A percentile compares a stretch with the other conserved stretches of the same genome.
Evolutionary conservation across 2,888 invertebrate species (phyloP).

Genomic region (Lasioglossum villosulum): DNA sequence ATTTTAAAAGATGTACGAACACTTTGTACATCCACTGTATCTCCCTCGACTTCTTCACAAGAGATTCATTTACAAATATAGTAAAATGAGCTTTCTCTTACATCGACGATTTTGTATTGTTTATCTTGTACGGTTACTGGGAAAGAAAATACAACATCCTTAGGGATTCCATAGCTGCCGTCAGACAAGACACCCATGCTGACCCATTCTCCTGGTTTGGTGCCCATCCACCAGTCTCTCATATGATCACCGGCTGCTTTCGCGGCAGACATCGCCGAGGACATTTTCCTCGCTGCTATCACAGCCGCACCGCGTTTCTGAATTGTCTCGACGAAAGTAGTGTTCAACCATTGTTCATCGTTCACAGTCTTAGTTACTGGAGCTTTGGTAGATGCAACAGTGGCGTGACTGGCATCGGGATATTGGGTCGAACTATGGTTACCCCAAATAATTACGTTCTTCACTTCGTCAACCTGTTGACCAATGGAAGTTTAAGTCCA

Average conservation of each 20-base stretch:
- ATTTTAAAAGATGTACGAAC: too few species aligned
- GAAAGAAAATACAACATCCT: conserved; percentile 97
- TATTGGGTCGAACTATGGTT: conserved; percentile 99
- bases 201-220: conserved; percentile 90
- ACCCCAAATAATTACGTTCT: conserved; percentile 99
- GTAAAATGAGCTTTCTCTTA: conserved; percentile 69
- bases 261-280: conserved; percentile 99
- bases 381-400: conserved; percentile 87
- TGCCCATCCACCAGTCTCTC: conserved; percentile 98
- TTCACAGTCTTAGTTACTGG: conserved; percentile 90
- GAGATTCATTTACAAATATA: not conserved
- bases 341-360: conserved; percentile 93
- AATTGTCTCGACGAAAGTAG: conserved; percentile 94
- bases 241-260: conserved; percentile 99
- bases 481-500: not conserved
- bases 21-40: too few species aligned
- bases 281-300: conserved; percentile 98
- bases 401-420: conserved; percentile 94
- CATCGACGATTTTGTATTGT: conserved; percentile 94
- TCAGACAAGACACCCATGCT: conserved; percentile 99
- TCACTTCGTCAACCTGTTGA: conserved; percentile 89
- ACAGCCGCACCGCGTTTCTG: conserved; percentile 99
- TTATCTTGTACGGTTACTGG: conserved; percentile 94
- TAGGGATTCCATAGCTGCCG: conserved; percentile 96
- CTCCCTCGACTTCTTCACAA: not conserved